Base-by-base conservation (phyloP, 2,888 invertebrate genomes). In the Cryptus armator region DNA sequence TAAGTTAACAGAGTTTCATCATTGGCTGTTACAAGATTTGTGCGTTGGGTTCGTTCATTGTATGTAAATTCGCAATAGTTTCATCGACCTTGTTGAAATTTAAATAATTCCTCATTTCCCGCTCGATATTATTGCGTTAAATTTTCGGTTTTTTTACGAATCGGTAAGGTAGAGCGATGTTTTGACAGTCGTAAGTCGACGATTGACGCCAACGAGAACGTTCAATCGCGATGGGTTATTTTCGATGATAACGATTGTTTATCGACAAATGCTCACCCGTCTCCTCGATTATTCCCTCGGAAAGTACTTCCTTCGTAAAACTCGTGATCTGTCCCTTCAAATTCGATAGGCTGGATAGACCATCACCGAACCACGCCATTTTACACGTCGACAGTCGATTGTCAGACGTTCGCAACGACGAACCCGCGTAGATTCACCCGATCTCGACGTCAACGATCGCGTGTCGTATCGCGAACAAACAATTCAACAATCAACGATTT, bases 271-370 rank as follows among this genome's bases (percentile, higher is more conserved):
- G 90, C 93, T 86, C 93, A 95, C 95, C 96, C 92, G 94, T 95
- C 92, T 95, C 95, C 90, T 96, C 96, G 83, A 94, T 95, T 90
- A 95, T 95, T 86, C 95, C 95, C 90, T 98, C 98, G 87, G 97
- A 96, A 92, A 98, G 95, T 89, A 98, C 98, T 94, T 98, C 98
- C 93, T 97, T 97, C 83, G 98, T 98, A 91, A 98, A 97, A 94
- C 96, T 98, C 48, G 96, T 96, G 91, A 98, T 96, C 95, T 98
- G 98, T 88, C 98, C 98, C 94, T 98, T 98, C 88, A 98, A 94
- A 94, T 95, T 96, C 82, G 93, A 93, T 86, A 94, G 89, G 81
- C 93, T 93, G 86, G 93, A 89, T 81, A 93, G 91, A 75, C 93
- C 91, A 62, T 93, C 93, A 66, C 92, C 93, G 88, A 93, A 92